Conservation (phyloP, 2,113 vertebrate species). For the Litocranius walleri region DNA sequence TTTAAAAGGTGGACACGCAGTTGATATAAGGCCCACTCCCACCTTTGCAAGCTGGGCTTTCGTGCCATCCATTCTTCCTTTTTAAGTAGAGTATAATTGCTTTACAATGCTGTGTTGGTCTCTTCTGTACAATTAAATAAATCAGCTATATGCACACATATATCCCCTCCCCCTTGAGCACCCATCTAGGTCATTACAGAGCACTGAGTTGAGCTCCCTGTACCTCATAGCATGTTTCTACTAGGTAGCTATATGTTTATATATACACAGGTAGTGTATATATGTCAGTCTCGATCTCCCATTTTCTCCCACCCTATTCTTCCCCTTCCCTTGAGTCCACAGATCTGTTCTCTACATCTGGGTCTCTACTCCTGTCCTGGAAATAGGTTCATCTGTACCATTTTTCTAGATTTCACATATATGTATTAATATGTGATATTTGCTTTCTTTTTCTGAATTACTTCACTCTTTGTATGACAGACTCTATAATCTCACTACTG, state of each 20-base stretch:
- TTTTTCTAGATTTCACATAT: not conserved
- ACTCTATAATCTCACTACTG: not conserved
- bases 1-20: not conserved
- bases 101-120: not conserved
- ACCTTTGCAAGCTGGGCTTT: not conserved
- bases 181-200: not conserved
- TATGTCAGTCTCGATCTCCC: not conserved
- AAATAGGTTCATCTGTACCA: not conserved
- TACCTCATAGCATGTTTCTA: not conserved
- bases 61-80: not conserved
- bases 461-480: not conserved
- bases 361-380: not conserved
- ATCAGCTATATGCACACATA: not conserved
- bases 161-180: not conserved
- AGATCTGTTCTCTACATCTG: not conserved
- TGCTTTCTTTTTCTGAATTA: not conserved
- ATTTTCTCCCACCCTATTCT: not conserved
- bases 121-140: not conserved
- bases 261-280: not conserved
- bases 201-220: not conserved
- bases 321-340: not conserved
- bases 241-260: not conserved
- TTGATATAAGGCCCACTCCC: not conserved
- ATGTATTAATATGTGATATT: not conserved
- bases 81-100: not conserved